These are phyloP conservation scores for Bombylius discolor DNA, from an alignment of 2,888 invertebrate species.

Conservation along the genomic window DNA sequence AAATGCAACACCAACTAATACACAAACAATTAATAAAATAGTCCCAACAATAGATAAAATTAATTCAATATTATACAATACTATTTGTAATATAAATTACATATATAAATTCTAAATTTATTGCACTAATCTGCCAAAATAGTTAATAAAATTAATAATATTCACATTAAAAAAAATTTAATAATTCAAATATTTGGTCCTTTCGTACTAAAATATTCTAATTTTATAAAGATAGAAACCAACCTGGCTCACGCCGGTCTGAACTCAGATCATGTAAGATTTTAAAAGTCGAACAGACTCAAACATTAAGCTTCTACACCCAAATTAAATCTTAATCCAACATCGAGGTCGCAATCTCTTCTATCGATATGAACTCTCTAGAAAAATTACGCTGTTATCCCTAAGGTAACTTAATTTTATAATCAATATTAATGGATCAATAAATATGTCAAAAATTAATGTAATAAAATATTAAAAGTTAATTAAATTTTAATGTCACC, in stretches of 20 bases:
- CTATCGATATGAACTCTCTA: slow-evolving; percentile 59
- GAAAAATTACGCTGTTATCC: slow-evolving; percentile 76
- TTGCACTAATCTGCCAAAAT: slow-evolving; percentile 56
- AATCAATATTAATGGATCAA: slow-evolving; percentile 48
- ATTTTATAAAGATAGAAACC: slow-evolving; percentile 62
- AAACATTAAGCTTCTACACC: slow-evolving; percentile 53
- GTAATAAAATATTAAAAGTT: slow-evolving; percentile 41
- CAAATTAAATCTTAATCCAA: slow-evolving; percentile 63
- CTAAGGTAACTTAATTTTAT: slow-evolving; percentile 64
- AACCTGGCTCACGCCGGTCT: slow-evolving; percentile 76
- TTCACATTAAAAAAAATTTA: slow-evolving; percentile 29
- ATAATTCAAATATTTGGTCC: slow-evolving; percentile 48
- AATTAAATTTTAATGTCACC: slow-evolving; percentile 47
- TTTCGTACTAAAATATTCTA: slow-evolving; percentile 63
- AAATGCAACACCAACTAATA: slow-evolving; percentile 55
- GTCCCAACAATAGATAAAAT: slow-evolving; percentile 35
- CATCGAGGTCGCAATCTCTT: slow-evolving; percentile 77
- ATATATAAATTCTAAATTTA: slow-evolving; percentile 58
- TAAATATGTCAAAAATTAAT: slow-evolving; percentile 33
- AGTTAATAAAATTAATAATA: slow-evolving; percentile 27
- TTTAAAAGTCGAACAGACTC: slow-evolving; percentile 73
- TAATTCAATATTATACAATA: slow-evolving; percentile 40
- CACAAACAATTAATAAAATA: slow-evolving; percentile 44
- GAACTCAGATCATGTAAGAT: slow-evolving; percentile 81
- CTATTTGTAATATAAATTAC: slow-evolving; percentile 44